Conservation (phyloP, 2,797 vertebrate genomes). For the Crocodylus rhombifer region DNA sequence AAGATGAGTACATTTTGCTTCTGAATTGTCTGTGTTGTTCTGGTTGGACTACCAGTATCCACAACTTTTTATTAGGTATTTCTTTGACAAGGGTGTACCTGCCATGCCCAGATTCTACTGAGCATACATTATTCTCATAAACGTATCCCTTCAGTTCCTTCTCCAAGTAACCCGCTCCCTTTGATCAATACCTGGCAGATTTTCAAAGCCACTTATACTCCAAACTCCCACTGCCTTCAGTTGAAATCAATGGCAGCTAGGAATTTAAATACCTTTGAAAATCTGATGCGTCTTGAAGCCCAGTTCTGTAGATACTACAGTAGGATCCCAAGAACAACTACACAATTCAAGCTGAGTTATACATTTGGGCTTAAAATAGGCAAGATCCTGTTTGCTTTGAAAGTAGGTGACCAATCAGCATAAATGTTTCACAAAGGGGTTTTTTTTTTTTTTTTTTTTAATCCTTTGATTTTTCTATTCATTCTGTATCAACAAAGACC, state of each 20-base stretch:
- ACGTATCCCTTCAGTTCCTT: rapidly evolving
- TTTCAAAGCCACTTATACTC: neutral
- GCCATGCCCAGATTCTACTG: neutral
- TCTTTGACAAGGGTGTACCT: neutral
- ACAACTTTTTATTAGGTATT: rapidly evolving
- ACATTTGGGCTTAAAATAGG: neutral
- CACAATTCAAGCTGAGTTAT: neutral
- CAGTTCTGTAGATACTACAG: rapidly evolving
- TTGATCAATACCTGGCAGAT: neutral
- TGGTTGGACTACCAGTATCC: rapidly evolving
- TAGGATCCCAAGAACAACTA: neutral
- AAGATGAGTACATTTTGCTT: neutral
- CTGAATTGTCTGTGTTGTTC: neutral
- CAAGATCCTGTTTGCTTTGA: neutral
- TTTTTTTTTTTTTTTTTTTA: neutral
- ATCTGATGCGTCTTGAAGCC: neutral
- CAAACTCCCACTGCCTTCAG: neutral
- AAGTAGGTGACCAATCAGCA: neutral
- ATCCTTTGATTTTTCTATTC: neutral
- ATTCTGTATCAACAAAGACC: neutral
- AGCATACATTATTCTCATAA: neutral
- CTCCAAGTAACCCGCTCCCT: neutral
- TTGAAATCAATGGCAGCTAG: neutral
- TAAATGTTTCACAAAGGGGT: neutral
- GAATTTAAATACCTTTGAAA: neutral